Evolutionary conservation across 2,797 vertebrate species (phyloP).

Genomic region (Euphonia xanthogaster): DNA sequence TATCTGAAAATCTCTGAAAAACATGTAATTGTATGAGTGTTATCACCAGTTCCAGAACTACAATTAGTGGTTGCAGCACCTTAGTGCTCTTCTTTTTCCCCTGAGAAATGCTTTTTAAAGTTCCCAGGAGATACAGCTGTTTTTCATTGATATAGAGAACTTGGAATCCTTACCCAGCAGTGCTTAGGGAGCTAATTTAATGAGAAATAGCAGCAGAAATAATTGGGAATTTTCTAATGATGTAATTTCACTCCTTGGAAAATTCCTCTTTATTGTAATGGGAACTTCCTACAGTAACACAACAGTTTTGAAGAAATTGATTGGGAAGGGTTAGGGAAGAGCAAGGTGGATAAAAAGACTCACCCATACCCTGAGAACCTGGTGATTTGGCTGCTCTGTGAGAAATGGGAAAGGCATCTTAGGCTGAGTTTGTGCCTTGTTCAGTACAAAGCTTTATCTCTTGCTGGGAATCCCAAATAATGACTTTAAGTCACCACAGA

Average conservation of each 20-base stretch:
- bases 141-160: background rate
- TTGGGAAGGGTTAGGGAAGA: background rate
- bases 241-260: background rate
- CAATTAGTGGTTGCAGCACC: background rate
- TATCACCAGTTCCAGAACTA: background rate
- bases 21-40: background rate
- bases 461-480: background rate
- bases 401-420: background rate
- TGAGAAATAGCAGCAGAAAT: background rate
- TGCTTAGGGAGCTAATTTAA: background rate
- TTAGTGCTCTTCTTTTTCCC: background rate
- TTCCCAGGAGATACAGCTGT: background rate
- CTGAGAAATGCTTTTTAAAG: background rate
- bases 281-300: background rate
- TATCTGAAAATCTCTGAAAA: background rate
- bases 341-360: background rate
- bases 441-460: background rate
- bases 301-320: background rate
- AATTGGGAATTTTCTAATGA: background rate
- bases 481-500: background rate
- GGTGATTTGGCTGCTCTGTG: background rate
- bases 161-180: background rate
- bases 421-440: background rate
- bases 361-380: background rate
- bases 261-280: conserved; percentile 1